phyloP scores from a whole-genome alignment of 2,888 invertebrate genomes.

The Villa cingulata region DNA sequence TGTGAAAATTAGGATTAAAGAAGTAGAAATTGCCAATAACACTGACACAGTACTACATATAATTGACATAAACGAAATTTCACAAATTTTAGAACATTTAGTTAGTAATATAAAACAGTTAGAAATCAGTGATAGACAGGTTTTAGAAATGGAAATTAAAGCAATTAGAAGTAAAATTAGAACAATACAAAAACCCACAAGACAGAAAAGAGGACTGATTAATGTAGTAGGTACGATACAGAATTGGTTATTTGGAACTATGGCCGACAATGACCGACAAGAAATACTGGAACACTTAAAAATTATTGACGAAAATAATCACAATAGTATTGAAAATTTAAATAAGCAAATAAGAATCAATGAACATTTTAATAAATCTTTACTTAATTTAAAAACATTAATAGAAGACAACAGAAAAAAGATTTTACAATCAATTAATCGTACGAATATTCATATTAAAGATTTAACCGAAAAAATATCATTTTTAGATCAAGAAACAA shows the following conservation, averaged over 20 bases:
- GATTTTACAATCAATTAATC: background rate
- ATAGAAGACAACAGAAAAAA: slow-evolving; percentile 2
- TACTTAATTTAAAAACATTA: background rate
- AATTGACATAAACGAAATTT: background rate
- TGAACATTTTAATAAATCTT: slow-evolving; percentile 1
- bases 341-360: too few species aligned
- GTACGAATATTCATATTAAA: background rate
- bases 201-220: slow-evolving; percentile 2
- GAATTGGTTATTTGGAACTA: background rate
- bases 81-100: background rate
- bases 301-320: too few species aligned
- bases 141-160: background rate
- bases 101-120: background rate
- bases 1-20: background rate
- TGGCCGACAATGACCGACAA: background rate
- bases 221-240: background rate
- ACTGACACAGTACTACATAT: background rate
- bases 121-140: background rate
- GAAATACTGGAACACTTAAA: background rate
- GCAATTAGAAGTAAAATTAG: background rate
- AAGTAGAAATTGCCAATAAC: background rate
- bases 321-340: too few species aligned
- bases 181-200: background rate
- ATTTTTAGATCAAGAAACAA: slow-evolving; percentile 1
- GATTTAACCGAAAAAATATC: too few species aligned